A percentile compares a stretch with the other conserved stretches of the same genome.
Evolutionary conservation across 2,888 invertebrate species (phyloP).

Genomic region (Acanthacorydalis orientalis): DNA sequence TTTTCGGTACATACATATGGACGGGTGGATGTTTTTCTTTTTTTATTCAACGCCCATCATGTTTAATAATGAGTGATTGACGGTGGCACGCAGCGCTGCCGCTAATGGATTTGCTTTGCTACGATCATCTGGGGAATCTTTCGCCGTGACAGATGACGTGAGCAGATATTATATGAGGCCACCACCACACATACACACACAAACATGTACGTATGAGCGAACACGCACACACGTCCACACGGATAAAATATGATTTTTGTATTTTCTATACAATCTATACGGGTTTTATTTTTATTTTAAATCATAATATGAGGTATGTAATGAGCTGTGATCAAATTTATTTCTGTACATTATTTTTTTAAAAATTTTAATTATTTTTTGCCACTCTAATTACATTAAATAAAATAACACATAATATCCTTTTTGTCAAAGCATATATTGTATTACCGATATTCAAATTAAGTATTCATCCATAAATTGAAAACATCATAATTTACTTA

Average conservation of each 20-base stretch:
- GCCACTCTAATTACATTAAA: too few relatives aligned
- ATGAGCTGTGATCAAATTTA: too few relatives aligned
- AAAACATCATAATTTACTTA: too few relatives aligned
- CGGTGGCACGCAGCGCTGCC: not conserved
- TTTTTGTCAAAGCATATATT: too few relatives aligned
- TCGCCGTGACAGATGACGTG: not conserved
- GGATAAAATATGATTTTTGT: not conserved
- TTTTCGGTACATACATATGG: not conserved
- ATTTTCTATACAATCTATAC: too few relatives aligned
- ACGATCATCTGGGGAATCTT: conserved; percentile 3
- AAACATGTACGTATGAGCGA: not conserved
- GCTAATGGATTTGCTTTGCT: conserved; percentile 7
- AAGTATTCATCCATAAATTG: too few relatives aligned
- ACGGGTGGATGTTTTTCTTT: not conserved
- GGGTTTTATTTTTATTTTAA: too few relatives aligned
- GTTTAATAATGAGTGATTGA: conserved; percentile 1
- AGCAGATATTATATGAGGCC: not conserved
- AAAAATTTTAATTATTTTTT: too few relatives aligned
- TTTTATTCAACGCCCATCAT: not conserved
- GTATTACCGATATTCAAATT: too few relatives aligned
- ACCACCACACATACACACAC: not conserved
- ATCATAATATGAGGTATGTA: too few relatives aligned
- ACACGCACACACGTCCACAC: not conserved
- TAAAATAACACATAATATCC: too few relatives aligned
- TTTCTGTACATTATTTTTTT: too few relatives aligned